These are phyloP conservation scores for Crotalus horridus DNA, from an alignment of 2,113 vertebrate genomes.

Conservation along the genomic window DNA sequence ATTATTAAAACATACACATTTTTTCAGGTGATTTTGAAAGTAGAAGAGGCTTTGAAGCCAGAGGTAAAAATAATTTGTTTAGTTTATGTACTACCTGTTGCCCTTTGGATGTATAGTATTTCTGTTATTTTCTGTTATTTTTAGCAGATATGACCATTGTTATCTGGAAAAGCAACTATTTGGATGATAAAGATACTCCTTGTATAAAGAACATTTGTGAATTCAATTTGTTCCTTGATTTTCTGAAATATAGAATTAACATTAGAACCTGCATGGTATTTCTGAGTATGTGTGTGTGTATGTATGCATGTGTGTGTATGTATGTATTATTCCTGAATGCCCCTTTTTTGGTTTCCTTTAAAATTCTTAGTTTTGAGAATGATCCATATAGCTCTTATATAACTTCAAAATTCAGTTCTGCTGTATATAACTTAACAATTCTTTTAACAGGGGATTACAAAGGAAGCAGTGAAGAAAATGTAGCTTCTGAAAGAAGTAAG, in stretches of 20 bases:
- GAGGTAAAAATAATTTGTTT: constrained; percentile 24
- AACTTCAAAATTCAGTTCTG: neutral
- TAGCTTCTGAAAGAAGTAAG: constrained; percentile 63
- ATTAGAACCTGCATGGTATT: neutral
- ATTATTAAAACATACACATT: neutral
- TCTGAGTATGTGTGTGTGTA: neutral
- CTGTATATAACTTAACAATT: neutral
- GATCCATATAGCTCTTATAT: neutral
- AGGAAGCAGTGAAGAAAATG: constrained; percentile 61
- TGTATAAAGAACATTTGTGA: neutral
- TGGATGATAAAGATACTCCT: neutral
- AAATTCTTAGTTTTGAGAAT: neutral
- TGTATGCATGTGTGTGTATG: neutral
- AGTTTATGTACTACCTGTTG: neutral
- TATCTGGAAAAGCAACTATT: neutral
- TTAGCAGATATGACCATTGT: neutral
- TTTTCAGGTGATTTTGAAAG: constrained; percentile 47
- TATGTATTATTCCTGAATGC: neutral
- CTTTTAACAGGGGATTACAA: constrained; percentile 60
- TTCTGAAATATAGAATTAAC: neutral
- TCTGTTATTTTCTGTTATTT: neutral
- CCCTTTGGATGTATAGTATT: neutral
- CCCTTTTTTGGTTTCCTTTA: neutral
- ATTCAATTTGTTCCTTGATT: neutral
- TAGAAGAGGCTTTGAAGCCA: constrained; percentile 29